Conservation (phyloP, 2,888 invertebrate genomes). For the Mylabris sibirica region DNA sequence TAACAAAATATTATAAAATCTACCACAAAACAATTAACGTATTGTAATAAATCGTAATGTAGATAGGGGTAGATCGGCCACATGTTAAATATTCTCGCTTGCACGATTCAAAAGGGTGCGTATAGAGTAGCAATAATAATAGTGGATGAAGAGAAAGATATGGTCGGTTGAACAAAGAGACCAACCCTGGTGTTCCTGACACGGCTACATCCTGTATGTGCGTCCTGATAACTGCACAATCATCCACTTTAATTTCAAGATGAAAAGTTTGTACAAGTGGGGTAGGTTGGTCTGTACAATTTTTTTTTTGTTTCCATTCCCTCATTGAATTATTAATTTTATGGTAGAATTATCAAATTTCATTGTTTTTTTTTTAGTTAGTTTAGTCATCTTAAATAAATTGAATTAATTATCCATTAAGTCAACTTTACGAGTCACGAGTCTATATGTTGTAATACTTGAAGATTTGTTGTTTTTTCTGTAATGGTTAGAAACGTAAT, state of each 20-base stretch:
- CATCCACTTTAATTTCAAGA: conserved; percentile 33
- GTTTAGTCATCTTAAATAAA: background rate
- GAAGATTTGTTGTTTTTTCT: conserved; percentile 1
- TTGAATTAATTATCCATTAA: conserved; percentile 1
- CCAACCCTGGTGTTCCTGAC: conserved; percentile 26
- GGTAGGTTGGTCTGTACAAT: conserved; percentile 14
- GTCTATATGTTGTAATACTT: background rate
- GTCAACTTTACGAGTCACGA: background rate
- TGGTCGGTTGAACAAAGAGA: conserved; percentile 13
- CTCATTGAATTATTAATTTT: conserved; percentile 5
- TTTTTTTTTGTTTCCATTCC: background rate
- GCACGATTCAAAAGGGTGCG: background rate
- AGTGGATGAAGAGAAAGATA: conserved; percentile 1
- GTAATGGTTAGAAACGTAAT: conserved; percentile 11
- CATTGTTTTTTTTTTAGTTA: no score
- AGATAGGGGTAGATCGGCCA: conserved; percentile 9
- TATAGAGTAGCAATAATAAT: background rate
- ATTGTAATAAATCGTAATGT: background rate
- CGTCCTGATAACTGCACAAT: conserved; percentile 31
- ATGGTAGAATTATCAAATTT: conserved; percentile 8
- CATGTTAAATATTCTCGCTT: conserved; percentile 13
- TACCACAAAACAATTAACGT: background rate
- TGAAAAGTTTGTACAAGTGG: conserved; percentile 20
- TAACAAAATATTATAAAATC: background rate
- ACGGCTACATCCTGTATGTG: conserved; percentile 18